Percentiles rank a stretch among this genome's conserved stretches.
These are phyloP conservation scores for Falco berigora DNA, from an alignment of 2,797 vertebrate species.

Conservation along the genomic window DNA sequence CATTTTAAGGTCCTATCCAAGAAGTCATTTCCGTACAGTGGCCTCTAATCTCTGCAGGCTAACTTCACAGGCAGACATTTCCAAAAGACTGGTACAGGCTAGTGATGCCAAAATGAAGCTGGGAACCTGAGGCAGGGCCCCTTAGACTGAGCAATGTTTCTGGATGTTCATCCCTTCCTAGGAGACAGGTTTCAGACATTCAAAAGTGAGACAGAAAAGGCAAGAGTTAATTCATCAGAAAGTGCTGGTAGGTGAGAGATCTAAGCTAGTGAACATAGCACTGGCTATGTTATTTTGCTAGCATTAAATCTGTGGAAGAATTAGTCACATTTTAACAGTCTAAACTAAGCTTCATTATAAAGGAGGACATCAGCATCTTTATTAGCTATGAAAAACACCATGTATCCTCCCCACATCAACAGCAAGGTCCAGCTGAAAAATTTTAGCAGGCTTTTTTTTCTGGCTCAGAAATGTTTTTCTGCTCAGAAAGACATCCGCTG, in stretches of 20 bases:
- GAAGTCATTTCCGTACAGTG: neutral
- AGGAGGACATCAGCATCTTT: slow-evolving; percentile 1
- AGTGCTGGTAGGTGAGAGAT: neutral
- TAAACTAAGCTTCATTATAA: neutral
- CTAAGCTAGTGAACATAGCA: neutral
- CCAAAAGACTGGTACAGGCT: neutral
- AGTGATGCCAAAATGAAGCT: neutral
- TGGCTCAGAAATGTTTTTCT: neutral
- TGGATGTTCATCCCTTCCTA: neutral
- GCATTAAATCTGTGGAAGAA: neutral
- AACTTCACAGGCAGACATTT: neutral
- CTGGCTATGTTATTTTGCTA: neutral
- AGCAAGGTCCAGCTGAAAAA: neutral
- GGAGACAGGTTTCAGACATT: neutral
- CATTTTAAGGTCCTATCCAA: neutral
- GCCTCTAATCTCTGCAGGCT: neutral
- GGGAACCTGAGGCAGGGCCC: neutral
- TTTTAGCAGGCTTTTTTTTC: neutral
- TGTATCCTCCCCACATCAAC: neutral
- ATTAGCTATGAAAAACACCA: slow-evolving; percentile 3
- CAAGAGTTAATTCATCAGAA: neutral
- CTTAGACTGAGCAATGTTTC: neutral
- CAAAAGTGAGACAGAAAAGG: neutral
- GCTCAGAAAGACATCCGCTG: neutral
- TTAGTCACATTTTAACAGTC: neutral